phyloP scores from a whole-genome alignment of 2,797 vertebrate species.

The Cryptoblepharus egeriae region DNA sequence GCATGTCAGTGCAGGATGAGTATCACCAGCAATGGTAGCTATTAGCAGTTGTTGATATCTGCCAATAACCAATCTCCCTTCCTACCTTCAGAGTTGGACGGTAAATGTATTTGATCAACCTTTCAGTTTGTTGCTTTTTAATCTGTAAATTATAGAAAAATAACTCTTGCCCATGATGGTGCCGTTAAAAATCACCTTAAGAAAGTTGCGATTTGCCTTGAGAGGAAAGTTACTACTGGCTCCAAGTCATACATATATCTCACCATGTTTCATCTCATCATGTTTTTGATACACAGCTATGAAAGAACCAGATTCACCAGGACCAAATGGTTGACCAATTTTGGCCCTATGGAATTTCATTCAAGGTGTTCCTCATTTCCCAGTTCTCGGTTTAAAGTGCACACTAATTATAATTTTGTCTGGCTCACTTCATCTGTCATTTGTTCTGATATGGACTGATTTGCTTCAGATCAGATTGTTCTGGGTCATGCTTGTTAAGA shows the following conservation, averaged over 20 bases:
- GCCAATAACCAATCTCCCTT: too few species aligned
- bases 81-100: too few species aligned
- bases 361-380: not conserved
- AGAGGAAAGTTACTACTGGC: too few species aligned
- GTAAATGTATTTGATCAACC: too few species aligned
- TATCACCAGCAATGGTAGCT: too few species aligned
- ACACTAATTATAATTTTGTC: constrained; percentile 14
- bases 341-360: not conserved
- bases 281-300: not conserved
- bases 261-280: not conserved
- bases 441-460: constrained; percentile 8
- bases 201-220: too few species aligned
- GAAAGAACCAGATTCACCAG: not conserved
- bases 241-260: not conserved
- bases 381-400: not conserved
- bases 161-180: too few species aligned
- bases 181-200: too few species aligned
- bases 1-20: too few species aligned
- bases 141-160: too few species aligned
- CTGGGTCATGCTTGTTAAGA: constrained; percentile 23
- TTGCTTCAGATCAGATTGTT: constrained; percentile 1
- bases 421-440: constrained; percentile 2
- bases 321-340: not conserved
- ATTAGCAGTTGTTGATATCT: too few species aligned
- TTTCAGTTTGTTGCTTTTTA: too few species aligned